A percentile compares a stretch with the other conserved stretches of the same genome.
Evolutionary conservation across 2,888 invertebrate species (phyloP).

Genomic region (Hybos culiciformis): DNA sequence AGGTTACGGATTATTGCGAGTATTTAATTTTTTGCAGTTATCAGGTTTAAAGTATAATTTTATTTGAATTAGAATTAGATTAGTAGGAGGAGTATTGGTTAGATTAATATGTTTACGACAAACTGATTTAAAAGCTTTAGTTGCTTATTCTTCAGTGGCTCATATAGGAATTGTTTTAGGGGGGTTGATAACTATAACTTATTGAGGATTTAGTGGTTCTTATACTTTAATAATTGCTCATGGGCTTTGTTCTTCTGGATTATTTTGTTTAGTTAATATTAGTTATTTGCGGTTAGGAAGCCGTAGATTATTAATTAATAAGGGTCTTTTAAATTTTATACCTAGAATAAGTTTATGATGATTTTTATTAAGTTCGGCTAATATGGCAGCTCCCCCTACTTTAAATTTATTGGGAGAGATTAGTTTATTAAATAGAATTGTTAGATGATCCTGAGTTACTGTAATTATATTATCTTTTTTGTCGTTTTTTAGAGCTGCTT

Average conservation of each 20-base stretch:
- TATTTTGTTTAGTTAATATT: slow-evolving; percentile 53
- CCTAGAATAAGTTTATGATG: slow-evolving; percentile 46
- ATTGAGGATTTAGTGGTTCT: slow-evolving; percentile 40
- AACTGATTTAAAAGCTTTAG: slow-evolving; percentile 54
- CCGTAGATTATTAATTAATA: slow-evolving; percentile 50
- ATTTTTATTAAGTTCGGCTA: slow-evolving; percentile 48
- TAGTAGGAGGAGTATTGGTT: slow-evolving; percentile 45
- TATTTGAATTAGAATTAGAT: slow-evolving; percentile 41
- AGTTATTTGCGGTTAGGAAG: slow-evolving; percentile 45
- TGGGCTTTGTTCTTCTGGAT: slow-evolving; percentile 50
- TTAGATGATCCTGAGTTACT: slow-evolving; percentile 39
- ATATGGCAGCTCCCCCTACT: slow-evolving; percentile 53
- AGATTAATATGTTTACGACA: slow-evolving; percentile 54
- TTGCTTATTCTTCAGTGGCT: slow-evolving; percentile 54
- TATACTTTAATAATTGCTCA: slow-evolving; percentile 49
- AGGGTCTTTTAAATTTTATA: slow-evolving; percentile 45
- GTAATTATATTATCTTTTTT: slow-evolving; percentile 42
- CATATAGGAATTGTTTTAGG: slow-evolving; percentile 52
- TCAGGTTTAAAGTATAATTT: slow-evolving; percentile 39
- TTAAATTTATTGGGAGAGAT: slow-evolving; percentile 55
- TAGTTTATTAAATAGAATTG: slow-evolving; percentile 46
- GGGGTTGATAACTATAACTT: slow-evolving; percentile 42
- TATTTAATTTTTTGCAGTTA: slow-evolving; percentile 38
- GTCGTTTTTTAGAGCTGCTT: slow-evolving; percentile 50
- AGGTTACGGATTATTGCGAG: slow-evolving; percentile 51